phyloP scores from a whole-genome alignment of 2,113 vertebrate genomes.

The Narcine bancroftii region DNA sequence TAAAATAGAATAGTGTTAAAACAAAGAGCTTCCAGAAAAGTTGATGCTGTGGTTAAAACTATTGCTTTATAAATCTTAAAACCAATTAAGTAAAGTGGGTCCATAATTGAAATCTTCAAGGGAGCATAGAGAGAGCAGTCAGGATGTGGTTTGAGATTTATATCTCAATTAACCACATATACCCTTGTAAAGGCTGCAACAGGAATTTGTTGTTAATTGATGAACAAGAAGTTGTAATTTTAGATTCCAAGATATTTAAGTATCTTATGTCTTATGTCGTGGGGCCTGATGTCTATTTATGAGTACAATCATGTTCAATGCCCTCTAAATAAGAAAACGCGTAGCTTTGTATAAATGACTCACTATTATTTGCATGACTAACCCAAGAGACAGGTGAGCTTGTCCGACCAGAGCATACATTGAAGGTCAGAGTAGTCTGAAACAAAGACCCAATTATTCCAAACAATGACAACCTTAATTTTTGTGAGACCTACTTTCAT shows the following conservation, averaged over 20 bases:
- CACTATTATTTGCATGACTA: neutral
- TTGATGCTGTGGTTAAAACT: neutral
- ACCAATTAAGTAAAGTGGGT: neutral
- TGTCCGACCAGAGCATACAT: neutral
- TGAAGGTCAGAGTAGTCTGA: neutral
- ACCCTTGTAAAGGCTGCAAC: neutral
- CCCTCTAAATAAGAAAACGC: neutral
- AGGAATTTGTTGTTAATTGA: neutral
- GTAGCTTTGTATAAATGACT: neutral
- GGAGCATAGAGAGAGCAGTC: neutral
- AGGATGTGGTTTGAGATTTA: neutral
- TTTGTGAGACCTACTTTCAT: neutral
- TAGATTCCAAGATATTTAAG: neutral
- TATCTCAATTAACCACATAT: neutral
- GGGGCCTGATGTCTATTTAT: too few relatives aligned
- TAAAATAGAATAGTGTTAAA: neutral
- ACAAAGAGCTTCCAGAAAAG: neutral
- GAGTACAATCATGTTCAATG: neutral
- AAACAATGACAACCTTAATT: neutral
- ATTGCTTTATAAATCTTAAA: neutral
- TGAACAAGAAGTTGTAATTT: neutral
- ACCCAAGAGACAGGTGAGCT: neutral
- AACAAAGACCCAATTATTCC: neutral
- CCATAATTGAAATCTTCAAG: neutral
- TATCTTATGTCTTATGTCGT: too few relatives aligned